phyloP scores from a whole-genome alignment of 2,113 vertebrate genomes.

The Ictalurus punctatus region DNA sequence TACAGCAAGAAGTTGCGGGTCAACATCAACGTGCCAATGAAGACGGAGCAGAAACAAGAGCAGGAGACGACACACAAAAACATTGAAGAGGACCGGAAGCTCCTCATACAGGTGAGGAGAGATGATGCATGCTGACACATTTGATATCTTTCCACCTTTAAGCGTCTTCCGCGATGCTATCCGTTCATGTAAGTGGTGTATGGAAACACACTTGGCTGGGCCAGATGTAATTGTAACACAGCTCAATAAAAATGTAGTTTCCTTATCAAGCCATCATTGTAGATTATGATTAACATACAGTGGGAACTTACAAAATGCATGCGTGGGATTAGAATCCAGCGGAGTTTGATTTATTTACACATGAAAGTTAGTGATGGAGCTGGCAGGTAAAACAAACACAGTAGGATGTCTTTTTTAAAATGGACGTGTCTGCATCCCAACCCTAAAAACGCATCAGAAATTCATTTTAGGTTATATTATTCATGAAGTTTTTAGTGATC shows the following conservation, averaged over 20 bases:
- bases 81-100: slow-evolving; percentile 96
- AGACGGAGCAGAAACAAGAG: slow-evolving; percentile 98
- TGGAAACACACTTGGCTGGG: not conserved
- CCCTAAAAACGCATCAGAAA: not conserved
- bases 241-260: not conserved
- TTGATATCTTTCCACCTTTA: not conserved
- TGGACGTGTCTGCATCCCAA: not conserved
- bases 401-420: not conserved
- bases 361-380: not conserved
- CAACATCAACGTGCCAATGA: slow-evolving; percentile 99
- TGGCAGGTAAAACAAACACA: not conserved
- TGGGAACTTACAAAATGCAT: not conserved
- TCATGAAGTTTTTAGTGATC: too few relatives aligned
- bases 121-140: not conserved
- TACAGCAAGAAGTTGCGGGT: slow-evolving; percentile 94
- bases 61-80: slow-evolving; percentile 99
- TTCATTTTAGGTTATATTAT: not conserved
- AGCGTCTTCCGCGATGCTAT: not conserved
- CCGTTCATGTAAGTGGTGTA: not conserved
- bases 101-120: slow-evolving; percentile 89
- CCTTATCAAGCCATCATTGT: not conserved
- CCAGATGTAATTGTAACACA: not conserved
- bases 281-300: not conserved
- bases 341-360: not conserved
- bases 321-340: not conserved